Percentiles rank a stretch among this genome's conserved stretches.
Conservation (phyloP, 2,797 vertebrate genomes). For the Megalops cyprinoides region DNA sequence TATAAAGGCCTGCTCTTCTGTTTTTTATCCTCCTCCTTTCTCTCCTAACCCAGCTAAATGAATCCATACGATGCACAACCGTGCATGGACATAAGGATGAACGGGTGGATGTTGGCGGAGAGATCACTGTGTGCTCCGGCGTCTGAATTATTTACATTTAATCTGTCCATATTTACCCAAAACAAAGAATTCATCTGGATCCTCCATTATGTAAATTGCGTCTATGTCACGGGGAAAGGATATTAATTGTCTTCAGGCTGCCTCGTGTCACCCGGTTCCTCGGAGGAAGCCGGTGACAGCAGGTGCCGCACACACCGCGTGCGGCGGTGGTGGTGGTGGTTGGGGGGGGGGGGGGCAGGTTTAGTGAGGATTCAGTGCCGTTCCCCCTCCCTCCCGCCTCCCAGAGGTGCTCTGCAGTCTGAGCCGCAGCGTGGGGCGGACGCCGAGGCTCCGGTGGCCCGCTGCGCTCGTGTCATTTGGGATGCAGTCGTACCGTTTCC, state of each 20-base stretch:
- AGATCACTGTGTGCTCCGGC: constrained; percentile 35
- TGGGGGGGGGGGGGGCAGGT: too few species aligned
- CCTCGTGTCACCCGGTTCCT: not conserved
- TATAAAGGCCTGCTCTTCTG: constrained; percentile 42
- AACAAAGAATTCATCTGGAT: constrained; percentile 54
- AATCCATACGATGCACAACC: constrained; percentile 11
- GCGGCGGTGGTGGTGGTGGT: not conserved
- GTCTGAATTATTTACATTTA: constrained; percentile 52
- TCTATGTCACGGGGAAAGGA: constrained; percentile 49
- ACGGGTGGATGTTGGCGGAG: constrained; percentile 36
- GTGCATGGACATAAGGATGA: constrained; percentile 29
- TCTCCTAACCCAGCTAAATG: not conserved
- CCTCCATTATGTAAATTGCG: constrained; percentile 55
- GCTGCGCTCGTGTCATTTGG: not conserved
- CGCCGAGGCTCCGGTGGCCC: not conserved
- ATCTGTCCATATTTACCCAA: constrained; percentile 47
- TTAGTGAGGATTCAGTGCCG: not conserved
- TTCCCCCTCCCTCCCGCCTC: not conserved
- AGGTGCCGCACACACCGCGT: not conserved
- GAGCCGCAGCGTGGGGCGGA: not conserved
- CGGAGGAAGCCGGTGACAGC: not conserved
- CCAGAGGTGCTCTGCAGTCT: too few species aligned
- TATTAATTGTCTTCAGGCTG: constrained; percentile 48
- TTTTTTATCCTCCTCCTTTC: not conserved
- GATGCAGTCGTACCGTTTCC: not conserved